Percentiles rank a stretch among this genome's conserved stretches.
Conservation (phyloP, 2,797 vertebrate genomes). For the Huso huso region DNA sequence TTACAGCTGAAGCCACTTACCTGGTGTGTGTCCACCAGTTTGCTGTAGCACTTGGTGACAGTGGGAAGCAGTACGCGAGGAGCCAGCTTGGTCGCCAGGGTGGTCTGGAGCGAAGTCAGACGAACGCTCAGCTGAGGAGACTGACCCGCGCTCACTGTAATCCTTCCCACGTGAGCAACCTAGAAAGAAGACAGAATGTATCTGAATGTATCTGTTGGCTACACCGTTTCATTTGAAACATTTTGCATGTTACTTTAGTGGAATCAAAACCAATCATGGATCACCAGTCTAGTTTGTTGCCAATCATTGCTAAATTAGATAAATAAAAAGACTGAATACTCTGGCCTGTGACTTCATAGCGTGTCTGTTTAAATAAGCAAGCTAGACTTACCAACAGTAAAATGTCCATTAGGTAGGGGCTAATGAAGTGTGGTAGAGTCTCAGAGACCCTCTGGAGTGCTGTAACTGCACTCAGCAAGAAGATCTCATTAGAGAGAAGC, state of each 20-base stretch:
- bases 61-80: slow-evolving; percentile 79
- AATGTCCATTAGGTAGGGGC: slow-evolving; percentile 78
- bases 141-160: slow-evolving; percentile 50
- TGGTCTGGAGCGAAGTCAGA: slow-evolving; percentile 62
- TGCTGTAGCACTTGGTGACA: slow-evolving; percentile 62
- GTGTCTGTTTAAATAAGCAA: too few species aligned
- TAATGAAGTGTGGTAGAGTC: slow-evolving; percentile 83
- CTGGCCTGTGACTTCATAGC: too few species aligned
- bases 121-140: slow-evolving; percentile 64
- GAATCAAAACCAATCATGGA: not conserved
- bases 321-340: too few species aligned
- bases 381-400: slow-evolving; percentile 53
- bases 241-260: too few species aligned
- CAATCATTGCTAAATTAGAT: too few species aligned
- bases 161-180: slow-evolving; percentile 68
- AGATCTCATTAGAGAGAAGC: slow-evolving; percentile 69
- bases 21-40: slow-evolving; percentile 58
- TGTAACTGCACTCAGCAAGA: slow-evolving; percentile 80
- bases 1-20: slow-evolving; percentile 39
- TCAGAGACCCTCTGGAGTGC: slow-evolving; percentile 77
- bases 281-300: too few species aligned
- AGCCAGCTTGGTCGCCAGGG: slow-evolving; percentile 70
- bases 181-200: slow-evolving; percentile 31
- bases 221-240: too few species aligned
- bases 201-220: too few species aligned